Conservation (phyloP, 2,113 vertebrate species). For the Paramisgurnus dabryanus region DNA sequence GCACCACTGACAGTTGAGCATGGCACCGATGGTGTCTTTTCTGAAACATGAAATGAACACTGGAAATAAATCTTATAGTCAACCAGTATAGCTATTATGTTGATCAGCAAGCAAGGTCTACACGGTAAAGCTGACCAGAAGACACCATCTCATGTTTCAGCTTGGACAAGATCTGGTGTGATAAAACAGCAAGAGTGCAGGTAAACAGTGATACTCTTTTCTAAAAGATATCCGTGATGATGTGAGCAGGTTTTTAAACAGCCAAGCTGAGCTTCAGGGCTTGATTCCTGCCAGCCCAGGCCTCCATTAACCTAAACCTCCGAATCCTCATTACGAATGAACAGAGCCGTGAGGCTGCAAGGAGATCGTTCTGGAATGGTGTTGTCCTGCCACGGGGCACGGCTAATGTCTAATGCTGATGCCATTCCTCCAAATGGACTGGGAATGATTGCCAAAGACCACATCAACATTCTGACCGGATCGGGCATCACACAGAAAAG, state of each 20-base stretch:
- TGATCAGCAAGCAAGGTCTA: no score
- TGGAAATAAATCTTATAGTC: no score
- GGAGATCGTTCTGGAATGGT: conserved; percentile 72
- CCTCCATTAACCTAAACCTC: conserved; percentile 74
- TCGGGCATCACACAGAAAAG: background rate
- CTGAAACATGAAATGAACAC: no score
- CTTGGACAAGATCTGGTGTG: no score
- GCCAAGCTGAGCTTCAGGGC: conserved; percentile 58
- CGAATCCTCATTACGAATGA: conserved; percentile 76
- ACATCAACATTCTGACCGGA: conserved; percentile 48
- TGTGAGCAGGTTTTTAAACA: conserved; percentile 60
- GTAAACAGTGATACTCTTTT: background rate
- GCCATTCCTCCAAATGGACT: conserved; percentile 65
- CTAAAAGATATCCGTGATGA: conserved; percentile 35
- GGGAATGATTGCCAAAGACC: conserved; percentile 50
- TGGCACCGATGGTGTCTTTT: no score
- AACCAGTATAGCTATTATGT: no score
- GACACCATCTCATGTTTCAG: no score
- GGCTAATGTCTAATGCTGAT: conserved; percentile 74
- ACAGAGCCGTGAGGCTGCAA: conserved; percentile 71
- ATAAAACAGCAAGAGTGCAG: background rate
- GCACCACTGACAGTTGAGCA: no score
- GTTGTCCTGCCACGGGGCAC: conserved; percentile 74
- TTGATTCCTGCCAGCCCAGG: conserved; percentile 65
- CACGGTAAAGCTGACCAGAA: no score